Evolutionary conservation across 2,797 vertebrate genomes (phyloP), one percentile per base, ranked within the genome.

Genomic region (Sarcoramphus papa): DNA sequence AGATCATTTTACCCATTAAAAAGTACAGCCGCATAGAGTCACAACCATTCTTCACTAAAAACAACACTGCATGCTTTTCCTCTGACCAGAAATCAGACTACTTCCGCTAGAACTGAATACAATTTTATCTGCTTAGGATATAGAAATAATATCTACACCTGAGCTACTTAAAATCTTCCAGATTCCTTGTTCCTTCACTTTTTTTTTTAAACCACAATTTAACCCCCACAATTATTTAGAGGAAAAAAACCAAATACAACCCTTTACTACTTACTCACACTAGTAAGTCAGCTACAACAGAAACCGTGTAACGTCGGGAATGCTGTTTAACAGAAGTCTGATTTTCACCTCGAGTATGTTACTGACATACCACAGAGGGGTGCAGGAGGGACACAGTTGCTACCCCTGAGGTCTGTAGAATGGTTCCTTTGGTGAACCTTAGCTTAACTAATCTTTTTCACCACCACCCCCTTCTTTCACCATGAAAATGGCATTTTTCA

Each of bases 281-380:
- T 35, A 65, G 0, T 21, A 90, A 74, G 33, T 54, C 60, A 89
- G 50, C 25, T 64, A 48, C 81, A 60, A 51, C 30, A 72, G 48
- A 86, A 93, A 48, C n/a, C 6, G 3, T 2, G 5, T 24, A 78
- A 60, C 30, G 12, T 25, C 1, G 17, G 67, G 33, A 85, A 73
- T 11, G n/a, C 18, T 75, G 50, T 33, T 56, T 11, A 92, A 86
- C 53, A 88, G 65, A 90, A 21, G 5, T 14, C 35, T 18, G 23
- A 62, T 50, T 72, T 53, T 40, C 0, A 3, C 30, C 51, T 37
- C 0, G 6, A 19, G 11, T 35, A 3, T 9, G 17, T 27, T 77
- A 41, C 57, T 78, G 69, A 74, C 72, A 65, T 57, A 67, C 31
- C 69, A 65, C 31, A 64, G 43, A 54, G 24, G 40, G 54, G 41